Base-by-base conservation (phyloP, 2,113 vertebrate species). In the Hirundichthys speculiger region DNA sequence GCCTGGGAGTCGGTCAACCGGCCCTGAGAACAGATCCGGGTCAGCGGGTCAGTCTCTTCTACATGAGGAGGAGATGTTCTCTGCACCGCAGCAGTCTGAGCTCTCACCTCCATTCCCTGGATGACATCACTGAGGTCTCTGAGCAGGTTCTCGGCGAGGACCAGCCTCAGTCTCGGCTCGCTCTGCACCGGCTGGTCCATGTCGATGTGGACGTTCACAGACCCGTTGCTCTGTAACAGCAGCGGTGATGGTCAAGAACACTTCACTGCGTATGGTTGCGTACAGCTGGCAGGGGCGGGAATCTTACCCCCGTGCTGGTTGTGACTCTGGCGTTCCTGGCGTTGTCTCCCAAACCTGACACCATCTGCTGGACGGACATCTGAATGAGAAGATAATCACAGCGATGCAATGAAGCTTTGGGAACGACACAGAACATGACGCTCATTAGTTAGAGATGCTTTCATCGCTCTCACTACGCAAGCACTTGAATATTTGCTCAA, bases 121-220 rank as follows among this genome's bases (percentile, higher is more conserved):
- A 97, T 87, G 50, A 96, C 86, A 39, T 93, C 88, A 60, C 93
- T 93, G 39, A 94, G 90, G 22, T 97, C 95, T 58, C 95, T 91
- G 55, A 96, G 91, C 88, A 97, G 91, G 66, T 95, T 95, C 83
- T 96, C 95, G 4, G 95, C 95, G 86, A 96, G 80, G 40, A 96
- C 91, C 42, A 97, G 92, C 61, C 96, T 90, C 25, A 96, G 91
- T n/a, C 96, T 89, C 0, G 96, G 94, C 73, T 96, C 96, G 13
- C 96, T 96, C 91, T 96, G 88, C 25, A 93, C 79, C 2, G 90
- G 88, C 46, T 93, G 93, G 79, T 96, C 95, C 95, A 97, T 91
- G 77, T 96, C 95, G 52, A 96, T 95, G 89, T 95, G 95, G 71
- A 96, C 93, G 58, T 96, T 95, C 81, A 96, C 93, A 19, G 94